A percentile compares a stretch with the other conserved stretches of the same genome.
Conservation (phyloP, 35 echinoderm and acorn worm genomes). For the Lytechinus pictus region DNA sequence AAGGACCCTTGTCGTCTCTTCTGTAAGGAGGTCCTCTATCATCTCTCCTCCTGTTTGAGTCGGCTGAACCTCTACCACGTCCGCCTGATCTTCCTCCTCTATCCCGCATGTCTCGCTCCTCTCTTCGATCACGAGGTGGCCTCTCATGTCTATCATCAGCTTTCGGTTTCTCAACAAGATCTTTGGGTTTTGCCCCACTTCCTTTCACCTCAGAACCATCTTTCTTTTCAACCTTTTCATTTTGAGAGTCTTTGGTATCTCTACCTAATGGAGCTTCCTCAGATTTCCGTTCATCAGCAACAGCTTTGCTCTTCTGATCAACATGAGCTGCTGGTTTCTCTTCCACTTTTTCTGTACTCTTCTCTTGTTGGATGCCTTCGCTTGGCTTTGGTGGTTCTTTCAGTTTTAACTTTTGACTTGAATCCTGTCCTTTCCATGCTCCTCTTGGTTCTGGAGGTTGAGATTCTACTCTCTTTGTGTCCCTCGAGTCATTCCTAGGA, state of each 20-base stretch:
- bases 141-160: constrained; percentile 10
- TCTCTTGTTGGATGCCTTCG: not conserved
- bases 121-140: constrained; percentile 25
- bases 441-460: constrained; percentile 22
- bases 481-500: constrained; percentile 1
- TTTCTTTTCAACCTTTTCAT: constrained; percentile 55
- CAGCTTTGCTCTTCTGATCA: constrained; percentile 30
- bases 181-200: constrained; percentile 37
- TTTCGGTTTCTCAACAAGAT: constrained; percentile 20
- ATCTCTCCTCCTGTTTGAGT: constrained; percentile 57
- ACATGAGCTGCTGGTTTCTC: constrained; percentile 35
- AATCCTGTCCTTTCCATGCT: constrained; percentile 44
- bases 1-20: constrained; percentile 45
- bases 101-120: constrained; percentile 19
- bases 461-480: constrained; percentile 35
- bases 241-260: constrained; percentile 51
- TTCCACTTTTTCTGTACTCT: not conserved
- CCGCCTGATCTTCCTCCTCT: constrained; percentile 34
- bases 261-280: constrained; percentile 36
- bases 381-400: constrained; percentile 2
- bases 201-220: constrained; percentile 26
- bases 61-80: not conserved
- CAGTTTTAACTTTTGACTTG: constrained; percentile 46
- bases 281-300: not conserved
- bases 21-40: constrained; percentile 39